Percentiles rank a stretch among this genome's conserved stretches.
These are phyloP conservation scores for Caligus rogercresseyi DNA, from an alignment of 1,140 invertebrate genomes.

Conservation along the genomic window DNA sequence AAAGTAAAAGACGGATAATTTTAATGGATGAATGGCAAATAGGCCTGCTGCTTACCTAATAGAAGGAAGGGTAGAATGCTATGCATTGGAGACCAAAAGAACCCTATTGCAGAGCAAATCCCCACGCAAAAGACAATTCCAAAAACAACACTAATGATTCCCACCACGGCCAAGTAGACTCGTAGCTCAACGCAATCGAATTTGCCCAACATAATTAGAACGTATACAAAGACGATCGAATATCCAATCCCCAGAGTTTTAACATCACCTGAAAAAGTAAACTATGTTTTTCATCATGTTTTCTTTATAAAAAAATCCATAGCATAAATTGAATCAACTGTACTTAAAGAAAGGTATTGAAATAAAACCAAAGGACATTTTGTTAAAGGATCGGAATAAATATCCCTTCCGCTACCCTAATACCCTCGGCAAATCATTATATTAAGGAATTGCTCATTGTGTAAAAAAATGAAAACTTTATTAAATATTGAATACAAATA, in stretches of 20 bases:
- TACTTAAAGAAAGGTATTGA: too few species aligned
- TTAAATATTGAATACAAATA: too few species aligned
- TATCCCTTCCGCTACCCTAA: too few species aligned
- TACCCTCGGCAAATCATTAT: too few species aligned
- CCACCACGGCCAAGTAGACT: conserved; percentile 41
- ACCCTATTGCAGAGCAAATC: conserved; percentile 47
- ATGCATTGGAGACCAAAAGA: conserved; percentile 61
- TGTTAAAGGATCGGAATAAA: too few species aligned
- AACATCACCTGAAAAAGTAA: conserved; percentile 32
- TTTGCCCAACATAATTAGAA: conserved; percentile 37
- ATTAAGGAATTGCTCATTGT: too few species aligned
- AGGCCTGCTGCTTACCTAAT: background rate
- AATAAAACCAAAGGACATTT: too few species aligned
- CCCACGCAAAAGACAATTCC: conserved; percentile 52
- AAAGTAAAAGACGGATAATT: too few species aligned
- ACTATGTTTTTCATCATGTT: conserved; percentile 31
- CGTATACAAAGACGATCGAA: conserved; percentile 36
- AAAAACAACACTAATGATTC: conserved; percentile 50
- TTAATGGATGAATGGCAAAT: background rate
- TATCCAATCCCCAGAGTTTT: conserved; percentile 35
- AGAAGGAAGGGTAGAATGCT: conserved; percentile 58
- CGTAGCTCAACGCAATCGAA: conserved; percentile 38
- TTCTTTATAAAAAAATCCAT: too few species aligned
- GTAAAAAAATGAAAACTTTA: too few species aligned
- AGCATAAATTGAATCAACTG: too few species aligned